phyloP scores from a whole-genome alignment of 2,113 vertebrate genomes.

The Alaudala cheleensis region DNA sequence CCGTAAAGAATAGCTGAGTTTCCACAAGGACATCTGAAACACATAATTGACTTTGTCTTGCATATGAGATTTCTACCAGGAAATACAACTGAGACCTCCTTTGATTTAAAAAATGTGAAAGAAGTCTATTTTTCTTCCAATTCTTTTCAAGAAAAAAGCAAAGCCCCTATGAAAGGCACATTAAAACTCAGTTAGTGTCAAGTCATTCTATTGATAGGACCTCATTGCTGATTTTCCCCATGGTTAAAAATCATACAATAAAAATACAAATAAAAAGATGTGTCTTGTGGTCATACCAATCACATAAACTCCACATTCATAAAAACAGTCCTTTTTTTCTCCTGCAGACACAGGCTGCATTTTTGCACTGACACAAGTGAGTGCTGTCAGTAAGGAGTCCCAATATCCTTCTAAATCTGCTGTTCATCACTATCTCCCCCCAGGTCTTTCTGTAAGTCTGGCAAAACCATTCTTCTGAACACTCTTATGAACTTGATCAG shows the following conservation, averaged over 20 bases:
- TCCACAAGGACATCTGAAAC: not conserved
- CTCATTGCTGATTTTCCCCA: not conserved
- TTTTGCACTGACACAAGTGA: not conserved
- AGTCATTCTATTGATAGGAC: not conserved
- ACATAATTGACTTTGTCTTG: not conserved
- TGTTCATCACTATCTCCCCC: not conserved
- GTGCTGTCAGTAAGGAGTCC: not conserved
- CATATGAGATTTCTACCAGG: not conserved
- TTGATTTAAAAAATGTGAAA: not conserved
- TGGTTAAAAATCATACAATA: not conserved
- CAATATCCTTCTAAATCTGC: not conserved
- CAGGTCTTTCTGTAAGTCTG: not conserved
- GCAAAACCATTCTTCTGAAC: not conserved
- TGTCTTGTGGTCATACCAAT: not conserved
- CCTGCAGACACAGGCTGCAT: not conserved
- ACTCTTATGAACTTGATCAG: not conserved
- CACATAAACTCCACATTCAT: not conserved
- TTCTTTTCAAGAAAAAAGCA: not conserved
- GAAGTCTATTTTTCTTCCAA: not conserved
- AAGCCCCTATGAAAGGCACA: not conserved
- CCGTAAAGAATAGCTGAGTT: not conserved
- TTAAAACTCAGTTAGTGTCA: not conserved
- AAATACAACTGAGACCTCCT: not conserved
- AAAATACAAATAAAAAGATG: not conserved
- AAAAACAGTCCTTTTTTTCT: not conserved